Base-by-base conservation (phyloP, 2,113 vertebrate genomes). In the Sclerurus mexicanus region DNA sequence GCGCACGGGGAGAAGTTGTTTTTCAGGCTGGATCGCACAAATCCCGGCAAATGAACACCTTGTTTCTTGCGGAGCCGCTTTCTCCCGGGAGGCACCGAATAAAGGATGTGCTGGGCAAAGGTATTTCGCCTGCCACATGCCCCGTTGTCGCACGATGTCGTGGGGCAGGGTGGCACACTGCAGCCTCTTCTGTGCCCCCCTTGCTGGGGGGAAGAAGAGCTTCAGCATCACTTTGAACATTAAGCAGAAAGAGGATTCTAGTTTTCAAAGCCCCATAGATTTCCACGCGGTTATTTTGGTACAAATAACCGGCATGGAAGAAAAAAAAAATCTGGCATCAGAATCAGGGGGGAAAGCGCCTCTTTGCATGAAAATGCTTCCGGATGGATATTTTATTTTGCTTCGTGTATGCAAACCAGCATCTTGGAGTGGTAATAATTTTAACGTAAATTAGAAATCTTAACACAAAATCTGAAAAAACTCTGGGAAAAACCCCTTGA, bases 41-140 rank as follows among this genome's bases (percentile, higher is more conserved):
- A 96, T 52, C 64, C 69, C 35, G 55, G 77, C 39, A 8, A 47
- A 74, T 13, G 23, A 20, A 20, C 1, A 20, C 21, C 63, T 50
- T 2, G 39, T 30, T 92, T 40, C n/a, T 46, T 1, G 1, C 3
- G 9, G 40, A 47, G 69, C 60, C 42, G n/a, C 53, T 67, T 27
- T 62, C 46, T 62, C 33, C 63, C 4, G 6, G 74, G 33, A 42
- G 71, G 39, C 2, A 0, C 14, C 2, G 69, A 22, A 5, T 21
- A 30, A 66, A 37, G 8, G 0, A 3, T 0, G 28, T 5, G 9
- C 21, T 15, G 30, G 30, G 16, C 1, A 1, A 4, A 5, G n/a
- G 5, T 44, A 2, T 2, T 22, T 50, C 7, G 27, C 3, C 63
- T 4, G 47, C 2, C 17, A 3, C 9, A 0, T 15, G 4, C 12